Conservation (phyloP, 2,113 vertebrate genomes). For the Heloderma charlesbogerti region DNA sequence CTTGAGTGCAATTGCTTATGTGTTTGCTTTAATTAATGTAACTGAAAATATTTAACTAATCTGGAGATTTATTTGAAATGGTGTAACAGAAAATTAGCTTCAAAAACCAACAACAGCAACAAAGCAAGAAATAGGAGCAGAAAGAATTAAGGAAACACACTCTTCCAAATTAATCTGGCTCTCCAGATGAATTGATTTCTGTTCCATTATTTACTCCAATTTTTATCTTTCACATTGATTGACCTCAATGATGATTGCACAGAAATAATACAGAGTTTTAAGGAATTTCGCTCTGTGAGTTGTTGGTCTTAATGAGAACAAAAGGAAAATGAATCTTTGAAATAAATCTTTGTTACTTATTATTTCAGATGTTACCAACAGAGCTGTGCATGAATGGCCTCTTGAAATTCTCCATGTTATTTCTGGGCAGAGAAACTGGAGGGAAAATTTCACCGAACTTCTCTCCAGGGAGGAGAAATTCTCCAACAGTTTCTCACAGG, state of each 20-base stretch:
- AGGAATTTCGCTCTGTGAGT: neutral
- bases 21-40: constrained; percentile 55
- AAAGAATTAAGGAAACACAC: constrained; percentile 57
- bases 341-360: constrained; percentile 48
- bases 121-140: constrained; percentile 50
- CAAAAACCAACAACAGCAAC: constrained; percentile 23
- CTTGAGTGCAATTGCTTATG: constrained; percentile 43
- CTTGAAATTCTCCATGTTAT: too few species aligned
- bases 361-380: constrained; percentile 14
- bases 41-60: constrained; percentile 50
- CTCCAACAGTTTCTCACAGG: too few species aligned
- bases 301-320: neutral
- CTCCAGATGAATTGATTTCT: constrained; percentile 58
- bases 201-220: constrained; percentile 48
- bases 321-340: neutral
- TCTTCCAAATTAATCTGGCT: constrained; percentile 46
- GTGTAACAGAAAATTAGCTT: constrained; percentile 51
- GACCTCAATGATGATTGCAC: constrained; percentile 48
- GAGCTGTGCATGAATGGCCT: too few species aligned
- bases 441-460: too few species aligned
- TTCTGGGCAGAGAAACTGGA: too few species aligned
- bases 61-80: constrained; percentile 56
- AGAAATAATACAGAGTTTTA: constrained; percentile 40
- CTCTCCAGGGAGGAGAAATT: too few species aligned
- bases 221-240: constrained; percentile 42